phyloP scores from a whole-genome alignment of 2,113 vertebrate genomes.

The Balaenoptera acutorostrata region DNA sequence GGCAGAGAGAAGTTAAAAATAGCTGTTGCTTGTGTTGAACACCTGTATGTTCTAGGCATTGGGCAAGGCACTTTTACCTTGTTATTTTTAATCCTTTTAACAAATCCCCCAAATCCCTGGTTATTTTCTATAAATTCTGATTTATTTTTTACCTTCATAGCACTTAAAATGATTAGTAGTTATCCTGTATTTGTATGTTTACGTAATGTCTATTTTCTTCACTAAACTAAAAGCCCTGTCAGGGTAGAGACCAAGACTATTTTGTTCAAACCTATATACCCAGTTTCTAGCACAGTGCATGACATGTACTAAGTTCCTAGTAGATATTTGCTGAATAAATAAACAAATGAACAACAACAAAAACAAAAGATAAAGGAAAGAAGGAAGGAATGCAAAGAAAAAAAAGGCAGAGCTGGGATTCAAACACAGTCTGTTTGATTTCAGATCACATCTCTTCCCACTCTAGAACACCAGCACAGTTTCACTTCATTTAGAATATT shows the following conservation, averaged over 20 bases:
- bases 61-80: not conserved
- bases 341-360: not conserved
- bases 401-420: not conserved
- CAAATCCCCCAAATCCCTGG: not conserved
- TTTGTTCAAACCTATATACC: not conserved
- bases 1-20: not conserved
- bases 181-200: not conserved
- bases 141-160: not conserved
- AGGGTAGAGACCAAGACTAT: not conserved
- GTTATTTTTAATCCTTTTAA: not conserved
- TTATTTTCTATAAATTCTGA: not conserved
- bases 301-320: not conserved
- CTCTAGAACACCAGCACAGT: not conserved
- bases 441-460: not conserved
- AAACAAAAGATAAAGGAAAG: not conserved
- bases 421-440: not conserved
- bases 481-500: conserved; percentile 15
- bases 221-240: not conserved
- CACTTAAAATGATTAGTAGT: not conserved
- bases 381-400: not conserved
- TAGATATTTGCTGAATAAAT: not conserved
- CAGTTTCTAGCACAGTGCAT: not conserved
- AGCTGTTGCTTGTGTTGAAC: not conserved
- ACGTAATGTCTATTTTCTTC: not conserved
- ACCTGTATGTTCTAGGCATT: not conserved